A percentile compares a stretch with the other conserved stretches of the same genome.
Evolutionary conservation across 2,797 vertebrate species (phyloP).

Genomic region (Phrynocephalus forsythii): DNA sequence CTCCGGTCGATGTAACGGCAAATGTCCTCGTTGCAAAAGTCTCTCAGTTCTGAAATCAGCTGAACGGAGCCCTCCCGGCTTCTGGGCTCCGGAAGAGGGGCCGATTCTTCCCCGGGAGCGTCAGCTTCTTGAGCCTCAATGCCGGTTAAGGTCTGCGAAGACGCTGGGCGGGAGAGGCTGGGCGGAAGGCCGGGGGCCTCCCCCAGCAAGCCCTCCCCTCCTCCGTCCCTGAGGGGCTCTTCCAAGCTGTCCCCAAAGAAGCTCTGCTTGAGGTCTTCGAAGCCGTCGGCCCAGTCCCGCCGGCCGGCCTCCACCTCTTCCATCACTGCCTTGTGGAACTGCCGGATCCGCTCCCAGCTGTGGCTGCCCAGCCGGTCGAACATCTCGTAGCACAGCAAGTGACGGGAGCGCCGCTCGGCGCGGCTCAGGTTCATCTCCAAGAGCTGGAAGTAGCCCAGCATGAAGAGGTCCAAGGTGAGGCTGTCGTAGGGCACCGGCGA

Average conservation of each 20-base stretch:
- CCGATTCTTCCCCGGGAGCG: slow-evolving; percentile 43
- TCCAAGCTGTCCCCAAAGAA: slow-evolving; percentile 85
- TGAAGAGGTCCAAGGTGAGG: slow-evolving; percentile 95
- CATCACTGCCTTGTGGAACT: slow-evolving; percentile 92
- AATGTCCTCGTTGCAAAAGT: slow-evolving; percentile 95
- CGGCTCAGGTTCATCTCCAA: slow-evolving; percentile 95
- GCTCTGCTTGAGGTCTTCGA: slow-evolving; percentile 89
- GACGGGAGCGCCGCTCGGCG: slow-evolving; percentile 91
- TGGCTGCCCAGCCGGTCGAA: slow-evolving; percentile 93
- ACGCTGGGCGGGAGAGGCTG: slow-evolving; percentile 45
- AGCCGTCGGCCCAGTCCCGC: slow-evolving; percentile 88
- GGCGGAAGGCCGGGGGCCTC: slow-evolving; percentile 40
- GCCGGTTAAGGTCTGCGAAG: slow-evolving; percentile 32
- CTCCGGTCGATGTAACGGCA: slow-evolving; percentile 96
- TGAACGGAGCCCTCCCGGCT: slow-evolving; percentile 81
- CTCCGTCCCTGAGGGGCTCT: background rate
- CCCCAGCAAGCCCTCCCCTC: fast-evolving
- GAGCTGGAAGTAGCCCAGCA: slow-evolving; percentile 98
- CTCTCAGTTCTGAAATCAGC: slow-evolving; percentile 89
- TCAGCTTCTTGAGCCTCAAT: background rate
- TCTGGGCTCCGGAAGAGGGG: slow-evolving; percentile 42
- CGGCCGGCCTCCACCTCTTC: slow-evolving; percentile 87
- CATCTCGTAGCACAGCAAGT: slow-evolving; percentile 98
- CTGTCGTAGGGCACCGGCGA: slow-evolving; percentile 86
- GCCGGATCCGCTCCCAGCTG: slow-evolving; percentile 90